Conservation (phyloP, 2,797 vertebrate genomes). For the Acrocephalus scirpaceus region DNA sequence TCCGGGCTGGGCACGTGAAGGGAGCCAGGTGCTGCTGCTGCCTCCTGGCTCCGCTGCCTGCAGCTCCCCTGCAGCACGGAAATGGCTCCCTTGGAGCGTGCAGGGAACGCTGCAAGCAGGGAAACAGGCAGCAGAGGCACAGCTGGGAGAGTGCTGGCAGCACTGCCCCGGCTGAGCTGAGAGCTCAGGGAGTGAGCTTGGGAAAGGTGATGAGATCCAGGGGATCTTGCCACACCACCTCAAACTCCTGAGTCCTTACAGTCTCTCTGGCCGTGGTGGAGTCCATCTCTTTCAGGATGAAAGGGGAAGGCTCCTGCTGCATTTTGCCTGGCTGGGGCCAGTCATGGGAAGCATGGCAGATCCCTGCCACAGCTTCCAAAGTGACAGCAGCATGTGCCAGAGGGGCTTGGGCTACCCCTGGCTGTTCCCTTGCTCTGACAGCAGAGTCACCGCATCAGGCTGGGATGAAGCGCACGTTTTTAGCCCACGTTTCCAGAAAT, state of each 20-base stretch:
- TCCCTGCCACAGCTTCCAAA: background rate
- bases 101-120: rapidly evolving
- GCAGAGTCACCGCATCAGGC: background rate
- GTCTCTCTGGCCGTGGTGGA: background rate
- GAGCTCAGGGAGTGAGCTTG: rapidly evolving
- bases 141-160: background rate
- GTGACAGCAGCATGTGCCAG: background rate
- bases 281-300: background rate
- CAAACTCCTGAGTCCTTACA: background rate
- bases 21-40: background rate
- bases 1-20: background rate
- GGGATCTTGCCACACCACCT: background rate
- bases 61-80: background rate
- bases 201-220: background rate
- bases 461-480: background rate
- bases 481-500: background rate
- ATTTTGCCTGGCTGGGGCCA: background rate
- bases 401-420: background rate
- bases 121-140: background rate
- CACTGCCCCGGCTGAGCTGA: rapidly evolving
- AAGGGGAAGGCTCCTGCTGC: background rate
- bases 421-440: background rate
- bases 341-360: rapidly evolving
- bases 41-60: background rate
- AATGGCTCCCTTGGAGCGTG: rapidly evolving